Evolutionary conservation across 2,888 invertebrate species (phyloP).

Genomic region (Mimas tiliae): DNA sequence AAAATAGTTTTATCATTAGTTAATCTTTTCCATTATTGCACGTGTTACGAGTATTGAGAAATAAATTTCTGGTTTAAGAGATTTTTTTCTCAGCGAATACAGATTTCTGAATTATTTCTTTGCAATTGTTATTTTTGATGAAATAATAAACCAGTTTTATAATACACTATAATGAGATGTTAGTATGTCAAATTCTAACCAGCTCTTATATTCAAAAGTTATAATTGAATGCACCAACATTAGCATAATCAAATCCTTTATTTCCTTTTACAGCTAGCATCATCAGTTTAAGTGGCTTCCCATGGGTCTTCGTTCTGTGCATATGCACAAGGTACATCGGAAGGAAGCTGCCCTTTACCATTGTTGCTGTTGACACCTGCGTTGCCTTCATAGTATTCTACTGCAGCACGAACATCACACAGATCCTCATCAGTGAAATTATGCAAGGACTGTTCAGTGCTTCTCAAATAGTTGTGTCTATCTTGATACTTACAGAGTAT

Average conservation of each 20-base stretch:
- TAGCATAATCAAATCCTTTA: neutral
- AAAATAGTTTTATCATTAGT: too few species aligned
- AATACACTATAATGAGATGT: too few species aligned
- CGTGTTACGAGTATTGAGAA: too few species aligned
- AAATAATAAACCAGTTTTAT: too few species aligned
- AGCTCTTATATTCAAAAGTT: too few species aligned
- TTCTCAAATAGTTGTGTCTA: constrained; percentile 36
- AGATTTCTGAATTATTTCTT: too few species aligned
- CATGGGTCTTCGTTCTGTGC: constrained; percentile 44
- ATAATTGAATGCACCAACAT: too few species aligned
- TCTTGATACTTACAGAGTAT: constrained; percentile 48
- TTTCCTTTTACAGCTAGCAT: constrained; percentile 29
- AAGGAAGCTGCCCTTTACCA: constrained; percentile 40
- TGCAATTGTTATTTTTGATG: too few species aligned
- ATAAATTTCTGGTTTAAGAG: too few species aligned
- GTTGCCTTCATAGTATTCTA: constrained; percentile 40
- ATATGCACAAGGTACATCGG: constrained; percentile 39
- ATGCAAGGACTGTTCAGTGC: constrained; percentile 46
- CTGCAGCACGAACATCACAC: constrained; percentile 40
- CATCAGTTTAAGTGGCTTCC: constrained; percentile 35
- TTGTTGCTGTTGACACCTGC: constrained; percentile 36
- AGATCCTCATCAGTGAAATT: constrained; percentile 44
- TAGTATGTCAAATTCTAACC: too few species aligned
- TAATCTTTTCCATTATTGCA: too few species aligned
- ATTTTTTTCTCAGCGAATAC: too few species aligned